phyloP scores from a whole-genome alignment of 1,140 invertebrate species.

The Myzus persicae region DNA sequence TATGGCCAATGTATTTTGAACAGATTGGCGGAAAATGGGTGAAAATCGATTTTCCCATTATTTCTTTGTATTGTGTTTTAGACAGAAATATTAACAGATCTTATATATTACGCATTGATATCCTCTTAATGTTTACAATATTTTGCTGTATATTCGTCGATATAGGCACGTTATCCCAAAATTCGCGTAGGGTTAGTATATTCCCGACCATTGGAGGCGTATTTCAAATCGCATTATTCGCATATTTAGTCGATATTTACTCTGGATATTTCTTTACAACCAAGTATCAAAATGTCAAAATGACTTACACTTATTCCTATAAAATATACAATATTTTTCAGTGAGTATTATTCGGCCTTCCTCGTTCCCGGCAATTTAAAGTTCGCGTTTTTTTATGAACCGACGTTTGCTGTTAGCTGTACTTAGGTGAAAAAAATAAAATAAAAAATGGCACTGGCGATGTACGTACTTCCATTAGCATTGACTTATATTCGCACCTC shows the following conservation, averaged over 20 bases:
- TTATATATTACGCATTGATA: not conserved
- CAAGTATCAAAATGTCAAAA: not conserved
- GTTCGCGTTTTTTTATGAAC: not conserved
- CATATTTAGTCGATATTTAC: not conserved
- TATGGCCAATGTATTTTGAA: too few relatives aligned
- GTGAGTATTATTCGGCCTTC: not conserved
- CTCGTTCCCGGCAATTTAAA: too few relatives aligned
- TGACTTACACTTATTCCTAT: not conserved
- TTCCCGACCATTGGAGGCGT: not conserved
- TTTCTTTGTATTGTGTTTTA: not conserved
- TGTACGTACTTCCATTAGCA: constrained; percentile 11
- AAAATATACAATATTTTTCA: not conserved
- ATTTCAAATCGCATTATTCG: not conserved
- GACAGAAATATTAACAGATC: not conserved
- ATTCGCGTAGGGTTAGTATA: not conserved
- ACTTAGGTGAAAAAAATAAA: not conserved
- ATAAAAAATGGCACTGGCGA: not conserved
- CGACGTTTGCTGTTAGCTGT: not conserved
- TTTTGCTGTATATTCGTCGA: not conserved
- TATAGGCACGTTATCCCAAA: not conserved
- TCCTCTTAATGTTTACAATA: not conserved
- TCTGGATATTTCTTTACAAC: not conserved
- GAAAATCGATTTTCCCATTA: not conserved
- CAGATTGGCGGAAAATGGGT: too few relatives aligned
- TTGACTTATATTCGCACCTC: not conserved